Evolutionary conservation across 2,888 invertebrate genomes (phyloP), one percentile per base, ranked within the genome.

Genomic region (Heliconius cydno): DNA sequence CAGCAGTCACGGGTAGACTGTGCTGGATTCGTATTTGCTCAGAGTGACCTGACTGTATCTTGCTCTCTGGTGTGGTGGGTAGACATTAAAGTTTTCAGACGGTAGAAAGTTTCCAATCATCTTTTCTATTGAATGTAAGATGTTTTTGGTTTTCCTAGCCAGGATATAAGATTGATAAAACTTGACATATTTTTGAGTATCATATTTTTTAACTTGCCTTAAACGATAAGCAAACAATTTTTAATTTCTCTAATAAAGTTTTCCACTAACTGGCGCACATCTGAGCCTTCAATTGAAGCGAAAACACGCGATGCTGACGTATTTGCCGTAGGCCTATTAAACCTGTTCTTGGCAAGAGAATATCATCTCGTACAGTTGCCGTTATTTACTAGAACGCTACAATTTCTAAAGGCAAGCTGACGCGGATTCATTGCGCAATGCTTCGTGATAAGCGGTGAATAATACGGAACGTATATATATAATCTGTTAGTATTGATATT

Each of bases 331-430:
- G 70, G 70, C 70, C 41, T 70, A 70, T 70, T 70, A 70, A 70
- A 70, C 70, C 70, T 70, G 70, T 70, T 70, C 70, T 70, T 70
- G 70, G 70, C 70, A 70, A 70, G 70, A 70, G 70, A 70, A 70
- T 70, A 70, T 70, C 70, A 70, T 70, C 70, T 70, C 70, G 70
- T 70, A 70, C 70, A 70, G 70, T 70, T 70, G 25, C 70, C 70
- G 70, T 70, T 70, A 70, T 70, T 70, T 70, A 70, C 70, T 70
- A 41, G 46, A 70, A 70, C 25, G 46, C 41, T 70, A 70, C 70
- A 70, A 70, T 70, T 70, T 70, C 70, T 70, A 70, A 70, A 70
- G 70, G 41, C 70, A 46, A 46, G 70, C 70, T 70, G 70, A 70
- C 70, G 70, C 70, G 25, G 70, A 46, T 70, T 70, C 41, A 70